phyloP scores from a whole-genome alignment of 2,797 vertebrate species.

The Champsocephalus esox region DNA sequence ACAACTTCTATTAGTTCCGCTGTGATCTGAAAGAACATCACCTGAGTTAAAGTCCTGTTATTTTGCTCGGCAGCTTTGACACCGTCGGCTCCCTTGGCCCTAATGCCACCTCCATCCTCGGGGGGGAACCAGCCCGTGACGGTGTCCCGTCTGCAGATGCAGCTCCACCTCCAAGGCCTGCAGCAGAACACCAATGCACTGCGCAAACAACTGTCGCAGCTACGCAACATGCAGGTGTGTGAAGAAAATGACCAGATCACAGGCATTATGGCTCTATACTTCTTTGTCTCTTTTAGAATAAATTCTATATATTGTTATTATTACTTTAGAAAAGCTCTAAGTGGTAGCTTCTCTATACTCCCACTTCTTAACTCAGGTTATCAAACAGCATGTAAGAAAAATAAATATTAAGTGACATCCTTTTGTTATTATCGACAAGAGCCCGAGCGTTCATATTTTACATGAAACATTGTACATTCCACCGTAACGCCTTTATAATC shows the following conservation, averaged over 20 bases:
- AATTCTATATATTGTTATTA: too few relatives aligned
- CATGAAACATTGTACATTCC: too few relatives aligned
- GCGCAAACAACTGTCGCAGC: constrained; percentile 92
- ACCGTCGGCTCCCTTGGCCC: constrained; percentile 88
- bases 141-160: constrained; percentile 93
- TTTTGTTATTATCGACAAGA: too few relatives aligned
- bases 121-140: constrained; percentile 87
- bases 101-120: constrained; percentile 88
- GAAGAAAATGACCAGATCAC: neutral
- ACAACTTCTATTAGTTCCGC: constrained; percentile 52
- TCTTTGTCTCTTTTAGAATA: too few relatives aligned
- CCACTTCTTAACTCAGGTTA: too few relatives aligned
- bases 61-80: constrained; percentile 79
- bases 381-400: too few relatives aligned
- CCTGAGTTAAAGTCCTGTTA: constrained; percentile 22
- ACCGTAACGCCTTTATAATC: too few relatives aligned
- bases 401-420: too few relatives aligned
- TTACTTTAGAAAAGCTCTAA: too few relatives aligned
- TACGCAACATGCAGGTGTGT: constrained; percentile 92
- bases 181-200: constrained; percentile 94
- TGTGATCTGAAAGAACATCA: neutral
- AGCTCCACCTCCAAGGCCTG: constrained; percentile 93
- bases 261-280: too few relatives aligned
- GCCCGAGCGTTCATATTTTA: too few relatives aligned
- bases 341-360: too few relatives aligned